phyloP scores from a whole-genome alignment of 2,113 vertebrate species.

The Clupea harengus region DNA sequence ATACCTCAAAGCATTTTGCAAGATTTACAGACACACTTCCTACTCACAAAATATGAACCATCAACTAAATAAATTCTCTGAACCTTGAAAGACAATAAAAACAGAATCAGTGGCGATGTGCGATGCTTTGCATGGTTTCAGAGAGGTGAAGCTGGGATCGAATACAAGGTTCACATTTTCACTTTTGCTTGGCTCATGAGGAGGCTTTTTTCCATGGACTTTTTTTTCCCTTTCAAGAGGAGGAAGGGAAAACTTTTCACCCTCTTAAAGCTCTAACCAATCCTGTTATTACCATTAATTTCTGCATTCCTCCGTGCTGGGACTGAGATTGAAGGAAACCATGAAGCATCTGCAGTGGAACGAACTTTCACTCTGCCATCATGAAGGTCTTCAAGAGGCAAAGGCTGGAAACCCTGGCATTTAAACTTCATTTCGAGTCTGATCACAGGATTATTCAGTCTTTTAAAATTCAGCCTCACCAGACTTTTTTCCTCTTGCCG shows the following conservation, averaged over 20 bases:
- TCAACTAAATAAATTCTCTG: too few relatives aligned
- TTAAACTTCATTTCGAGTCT: background rate
- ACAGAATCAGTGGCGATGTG: background rate
- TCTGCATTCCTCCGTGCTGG: slow-evolving; percentile 58
- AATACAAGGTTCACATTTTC: slow-evolving; percentile 31
- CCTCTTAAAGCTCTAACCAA: slow-evolving; percentile 53
- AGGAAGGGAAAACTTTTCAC: slow-evolving; percentile 63
- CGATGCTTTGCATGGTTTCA: background rate
- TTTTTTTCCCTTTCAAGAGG: slow-evolving; percentile 43
- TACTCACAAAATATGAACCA: background rate
- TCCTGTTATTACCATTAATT: slow-evolving; percentile 67
- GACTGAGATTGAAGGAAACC: slow-evolving; percentile 41
- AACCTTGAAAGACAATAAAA: background rate
- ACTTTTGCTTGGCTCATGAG: slow-evolving; percentile 58
- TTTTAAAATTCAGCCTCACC: background rate
- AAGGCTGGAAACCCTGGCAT: background rate
- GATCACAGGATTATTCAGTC: background rate
- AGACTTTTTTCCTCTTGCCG: background rate
- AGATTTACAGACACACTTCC: background rate
- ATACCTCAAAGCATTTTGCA: background rate
- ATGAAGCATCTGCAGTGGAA: slow-evolving; percentile 8
- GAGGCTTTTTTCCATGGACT: slow-evolving; percentile 52
- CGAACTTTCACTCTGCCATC: background rate
- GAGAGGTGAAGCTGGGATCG: background rate
- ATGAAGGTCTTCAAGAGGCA: background rate